Evolutionary conservation across 2,113 vertebrate genomes (phyloP).

Genomic region (Saguinus midas): DNA sequence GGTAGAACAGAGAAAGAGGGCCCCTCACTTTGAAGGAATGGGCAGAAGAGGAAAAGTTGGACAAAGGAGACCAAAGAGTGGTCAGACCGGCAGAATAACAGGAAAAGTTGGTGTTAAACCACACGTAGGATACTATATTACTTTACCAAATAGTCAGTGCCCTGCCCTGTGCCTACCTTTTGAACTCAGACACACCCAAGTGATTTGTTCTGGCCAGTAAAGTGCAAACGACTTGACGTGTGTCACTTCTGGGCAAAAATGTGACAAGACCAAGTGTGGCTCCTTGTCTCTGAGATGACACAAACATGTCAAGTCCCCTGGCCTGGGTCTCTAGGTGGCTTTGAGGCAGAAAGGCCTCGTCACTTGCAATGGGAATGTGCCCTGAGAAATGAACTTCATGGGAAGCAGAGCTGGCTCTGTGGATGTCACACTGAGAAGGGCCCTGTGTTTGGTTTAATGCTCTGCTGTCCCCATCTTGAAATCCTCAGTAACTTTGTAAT

Average conservation of each 20-base stretch:
- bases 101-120: not conserved
- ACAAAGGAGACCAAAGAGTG: not conserved
- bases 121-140: accelerated
- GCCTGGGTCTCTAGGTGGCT: not conserved
- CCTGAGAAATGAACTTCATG: not conserved
- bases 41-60: not conserved
- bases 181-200: not conserved
- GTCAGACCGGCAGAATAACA: not conserved
- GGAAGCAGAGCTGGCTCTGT: not conserved
- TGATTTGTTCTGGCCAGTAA: not conserved
- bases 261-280: not conserved
- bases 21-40: not conserved
- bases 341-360: not conserved
- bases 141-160: too few relatives aligned
- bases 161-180: not conserved
- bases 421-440: not conserved
- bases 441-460: not conserved
- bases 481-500: not conserved
- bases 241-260: not conserved
- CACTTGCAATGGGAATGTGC: not conserved
- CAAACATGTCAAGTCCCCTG: too few relatives aligned
- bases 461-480: not conserved
- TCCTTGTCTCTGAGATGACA: not conserved
- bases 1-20: not conserved
- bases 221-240: not conserved